Percentiles rank a stretch among this genome's conserved stretches.
phyloP scores from a whole-genome alignment of 2,797 vertebrate genomes.

The Columba guinea region DNA sequence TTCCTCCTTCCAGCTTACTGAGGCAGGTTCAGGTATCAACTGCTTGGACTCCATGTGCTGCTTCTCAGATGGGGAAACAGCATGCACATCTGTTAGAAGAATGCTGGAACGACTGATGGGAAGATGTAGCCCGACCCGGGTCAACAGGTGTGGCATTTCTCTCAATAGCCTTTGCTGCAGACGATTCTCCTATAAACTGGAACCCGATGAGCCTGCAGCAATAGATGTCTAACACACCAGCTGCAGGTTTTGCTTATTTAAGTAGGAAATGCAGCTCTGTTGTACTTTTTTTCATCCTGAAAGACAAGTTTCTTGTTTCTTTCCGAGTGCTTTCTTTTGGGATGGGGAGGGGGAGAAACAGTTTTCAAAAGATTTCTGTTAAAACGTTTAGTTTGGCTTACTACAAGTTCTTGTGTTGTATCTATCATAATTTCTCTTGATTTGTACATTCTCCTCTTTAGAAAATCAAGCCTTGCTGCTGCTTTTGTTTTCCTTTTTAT shows the following conservation, averaged over 20 bases:
- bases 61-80: constrained; percentile 90
- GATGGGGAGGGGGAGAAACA: neutral
- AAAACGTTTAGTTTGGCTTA: constrained; percentile 48
- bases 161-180: constrained; percentile 82
- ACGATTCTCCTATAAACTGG: constrained; percentile 79
- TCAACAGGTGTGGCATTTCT: constrained; percentile 86
- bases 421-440: constrained; percentile 42
- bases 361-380: constrained; percentile 28
- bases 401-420: constrained; percentile 41
- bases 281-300: constrained; percentile 39
- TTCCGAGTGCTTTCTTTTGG: constrained; percentile 35
- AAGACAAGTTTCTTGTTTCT: constrained; percentile 44
- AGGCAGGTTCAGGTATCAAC: constrained; percentile 87
- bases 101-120: constrained; percentile 91
- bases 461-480: constrained; percentile 47
- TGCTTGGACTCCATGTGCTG: constrained; percentile 99
- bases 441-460: constrained; percentile 64
- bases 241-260: constrained; percentile 48
- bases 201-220: constrained; percentile 73
- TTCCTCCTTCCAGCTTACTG: constrained; percentile 82
- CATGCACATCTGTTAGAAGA: constrained; percentile 88
- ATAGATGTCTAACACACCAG: constrained; percentile 64
- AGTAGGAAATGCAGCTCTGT: constrained; percentile 29
- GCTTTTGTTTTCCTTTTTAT: constrained; percentile 51
- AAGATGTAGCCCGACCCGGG: constrained; percentile 81